Conservation (phyloP, 1,140 invertebrate genomes). For the Anoplolepis gracilipes region DNA sequence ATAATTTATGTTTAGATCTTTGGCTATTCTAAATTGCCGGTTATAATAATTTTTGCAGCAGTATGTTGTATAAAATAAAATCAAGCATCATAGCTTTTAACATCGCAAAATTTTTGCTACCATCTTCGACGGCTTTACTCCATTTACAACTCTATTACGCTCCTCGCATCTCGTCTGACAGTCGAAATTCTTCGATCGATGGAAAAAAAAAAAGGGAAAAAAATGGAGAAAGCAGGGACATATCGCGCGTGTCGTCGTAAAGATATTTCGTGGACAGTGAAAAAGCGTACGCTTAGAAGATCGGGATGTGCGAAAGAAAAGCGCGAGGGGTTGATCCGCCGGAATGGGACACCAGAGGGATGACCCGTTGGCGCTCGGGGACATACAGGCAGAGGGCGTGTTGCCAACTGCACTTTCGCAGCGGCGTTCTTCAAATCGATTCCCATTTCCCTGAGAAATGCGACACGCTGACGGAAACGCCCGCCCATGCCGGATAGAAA, state of each 20-base stretch:
- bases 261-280: constrained; percentile 52
- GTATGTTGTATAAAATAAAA: background rate
- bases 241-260: constrained; percentile 18
- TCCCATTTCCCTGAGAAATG: constrained; percentile 79
- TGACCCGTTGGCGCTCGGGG: constrained; percentile 66
- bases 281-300: constrained; percentile 40
- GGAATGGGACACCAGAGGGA: constrained; percentile 70
- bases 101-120: background rate
- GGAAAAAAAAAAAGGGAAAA: too few species aligned
- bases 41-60: background rate
- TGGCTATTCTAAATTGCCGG: background rate
- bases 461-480: constrained; percentile 62
- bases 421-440: constrained; percentile 80
- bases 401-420: constrained; percentile 80
- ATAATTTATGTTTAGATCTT: background rate
- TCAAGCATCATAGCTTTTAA: background rate
- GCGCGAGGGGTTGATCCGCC: constrained; percentile 30
- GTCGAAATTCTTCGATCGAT: constrained; percentile 9
- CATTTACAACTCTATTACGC: background rate
- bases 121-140: background rate
- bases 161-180: background rate
- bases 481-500: constrained; percentile 58
- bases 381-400: constrained; percentile 78
- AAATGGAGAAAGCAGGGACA: background rate
- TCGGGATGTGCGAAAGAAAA: constrained; percentile 10